Percentiles rank a stretch among this genome's conserved stretches.
Evolutionary conservation across 2,113 vertebrate genomes (phyloP).

Genomic region (Apus apus): DNA sequence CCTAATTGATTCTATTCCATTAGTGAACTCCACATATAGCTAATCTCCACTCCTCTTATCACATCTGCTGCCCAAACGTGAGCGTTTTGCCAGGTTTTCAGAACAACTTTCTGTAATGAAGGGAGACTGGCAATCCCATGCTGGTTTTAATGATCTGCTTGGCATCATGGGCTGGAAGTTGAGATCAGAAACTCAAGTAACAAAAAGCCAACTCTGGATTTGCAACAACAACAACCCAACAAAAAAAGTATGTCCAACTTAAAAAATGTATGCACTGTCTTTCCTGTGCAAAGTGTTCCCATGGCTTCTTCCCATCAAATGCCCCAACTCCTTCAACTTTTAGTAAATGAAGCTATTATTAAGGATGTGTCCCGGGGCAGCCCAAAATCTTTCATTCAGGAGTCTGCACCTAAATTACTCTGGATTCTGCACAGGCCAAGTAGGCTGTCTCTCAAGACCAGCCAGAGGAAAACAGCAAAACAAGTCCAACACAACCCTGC

Average conservation of each 20-base stretch:
- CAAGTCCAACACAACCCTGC: not conserved
- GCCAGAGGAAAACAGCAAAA: not conserved
- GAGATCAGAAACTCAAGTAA: not conserved
- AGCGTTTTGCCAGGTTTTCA: not conserved
- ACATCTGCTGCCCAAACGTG: not conserved
- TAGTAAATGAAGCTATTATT: not conserved
- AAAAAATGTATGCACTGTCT: not conserved
- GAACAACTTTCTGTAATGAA: not conserved
- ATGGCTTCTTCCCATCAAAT: not conserved
- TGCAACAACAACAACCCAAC: too few relatives aligned
- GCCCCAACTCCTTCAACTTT: not conserved
- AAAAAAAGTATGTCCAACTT: not conserved
- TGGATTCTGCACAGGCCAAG: not conserved
- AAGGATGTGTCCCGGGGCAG: not conserved
- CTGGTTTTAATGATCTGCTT: not conserved
- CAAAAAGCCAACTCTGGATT: not conserved
- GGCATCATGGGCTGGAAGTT: not conserved
- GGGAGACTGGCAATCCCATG: not conserved
- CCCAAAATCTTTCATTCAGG: rapidly evolving
- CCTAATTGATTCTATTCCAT: not conserved
- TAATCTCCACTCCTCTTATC: not conserved
- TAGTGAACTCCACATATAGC: not conserved
- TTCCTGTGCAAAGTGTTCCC: not conserved
- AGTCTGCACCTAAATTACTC: not conserved
- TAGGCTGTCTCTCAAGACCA: not conserved